Percentiles rank a stretch among this genome's conserved stretches.
phyloP scores from a whole-genome alignment of 2,797 vertebrate genomes.

The Anguilla pacifica region DNA sequence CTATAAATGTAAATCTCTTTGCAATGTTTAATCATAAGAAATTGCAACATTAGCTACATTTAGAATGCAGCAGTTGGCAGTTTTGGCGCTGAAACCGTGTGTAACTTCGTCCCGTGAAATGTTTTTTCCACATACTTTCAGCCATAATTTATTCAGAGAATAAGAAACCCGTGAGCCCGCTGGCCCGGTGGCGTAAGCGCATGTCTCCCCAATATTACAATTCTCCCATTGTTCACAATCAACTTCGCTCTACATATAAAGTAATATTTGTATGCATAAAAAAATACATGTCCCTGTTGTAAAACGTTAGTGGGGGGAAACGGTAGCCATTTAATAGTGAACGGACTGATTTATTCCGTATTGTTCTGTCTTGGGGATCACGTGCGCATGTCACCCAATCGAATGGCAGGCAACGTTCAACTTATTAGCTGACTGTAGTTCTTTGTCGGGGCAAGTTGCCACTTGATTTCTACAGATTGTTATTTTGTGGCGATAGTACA shows the following conservation, averaged over 20 bases:
- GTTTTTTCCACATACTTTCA: background rate
- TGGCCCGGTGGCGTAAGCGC: conserved; percentile 64
- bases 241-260: conserved; percentile 68
- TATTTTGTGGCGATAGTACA: conserved; percentile 81
- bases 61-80: background rate
- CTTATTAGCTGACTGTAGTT: conserved; percentile 94
- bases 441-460: conserved; percentile 88
- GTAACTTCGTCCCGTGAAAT: background rate
- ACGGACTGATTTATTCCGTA: conserved; percentile 97
- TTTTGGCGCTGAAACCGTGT: background rate
- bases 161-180: background rate
- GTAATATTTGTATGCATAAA: conserved; percentile 78
- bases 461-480: conserved; percentile 94
- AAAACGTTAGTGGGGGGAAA: conserved; percentile 82
- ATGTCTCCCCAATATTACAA: conserved; percentile 61
- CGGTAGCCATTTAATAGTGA: conserved; percentile 90
- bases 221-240: conserved; percentile 77
- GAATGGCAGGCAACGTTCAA: conserved; percentile 79
- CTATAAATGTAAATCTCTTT: background rate
- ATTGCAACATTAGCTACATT: background rate
- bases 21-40: background rate
- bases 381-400: conserved; percentile 80
- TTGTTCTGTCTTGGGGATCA: conserved; percentile 90
- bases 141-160: background rate
- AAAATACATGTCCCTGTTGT: conserved; percentile 82